phyloP scores from a whole-genome alignment of 2,113 vertebrate species.

The Tautogolabrus adspersus region DNA sequence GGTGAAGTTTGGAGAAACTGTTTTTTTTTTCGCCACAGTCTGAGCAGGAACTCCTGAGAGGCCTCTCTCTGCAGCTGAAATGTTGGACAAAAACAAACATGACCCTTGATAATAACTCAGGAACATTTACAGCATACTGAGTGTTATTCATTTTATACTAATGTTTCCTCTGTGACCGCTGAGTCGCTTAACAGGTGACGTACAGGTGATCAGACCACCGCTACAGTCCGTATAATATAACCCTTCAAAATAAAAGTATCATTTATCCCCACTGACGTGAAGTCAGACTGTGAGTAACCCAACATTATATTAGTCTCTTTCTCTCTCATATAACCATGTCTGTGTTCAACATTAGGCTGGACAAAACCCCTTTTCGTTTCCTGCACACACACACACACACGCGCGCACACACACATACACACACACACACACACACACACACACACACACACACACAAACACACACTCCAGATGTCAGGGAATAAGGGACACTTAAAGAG shows the following conservation, averaged over 20 bases:
- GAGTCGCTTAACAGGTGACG: constrained; percentile 23
- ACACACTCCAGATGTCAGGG: constrained; percentile 71
- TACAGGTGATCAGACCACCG: constrained; percentile 13
- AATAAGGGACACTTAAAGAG: constrained; percentile 77
- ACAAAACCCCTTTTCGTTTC: constrained; percentile 13
- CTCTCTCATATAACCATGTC: constrained; percentile 50
- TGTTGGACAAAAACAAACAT: not conserved
- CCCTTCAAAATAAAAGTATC: constrained; percentile 57
- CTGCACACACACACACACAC: constrained; percentile 16
- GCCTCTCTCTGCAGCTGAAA: not conserved
- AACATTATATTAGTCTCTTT: constrained; percentile 36
- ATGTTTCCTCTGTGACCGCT: not conserved
- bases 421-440: constrained; percentile 40
- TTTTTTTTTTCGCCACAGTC: not conserved
- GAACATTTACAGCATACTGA: not conserved
- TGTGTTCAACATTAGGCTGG: constrained; percentile 61
- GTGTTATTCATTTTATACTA: not conserved
- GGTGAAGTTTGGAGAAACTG: too few relatives aligned
- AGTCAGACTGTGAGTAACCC: constrained; percentile 32
- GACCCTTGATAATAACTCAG: not conserved
- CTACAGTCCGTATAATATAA: not conserved
- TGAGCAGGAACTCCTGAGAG: not conserved
- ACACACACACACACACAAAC: constrained; percentile 51
- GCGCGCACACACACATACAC: constrained; percentile 14
- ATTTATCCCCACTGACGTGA: constrained; percentile 2